phyloP scores from a whole-genome alignment of 1,140 invertebrate species.

The Nasonia giraulti region DNA sequence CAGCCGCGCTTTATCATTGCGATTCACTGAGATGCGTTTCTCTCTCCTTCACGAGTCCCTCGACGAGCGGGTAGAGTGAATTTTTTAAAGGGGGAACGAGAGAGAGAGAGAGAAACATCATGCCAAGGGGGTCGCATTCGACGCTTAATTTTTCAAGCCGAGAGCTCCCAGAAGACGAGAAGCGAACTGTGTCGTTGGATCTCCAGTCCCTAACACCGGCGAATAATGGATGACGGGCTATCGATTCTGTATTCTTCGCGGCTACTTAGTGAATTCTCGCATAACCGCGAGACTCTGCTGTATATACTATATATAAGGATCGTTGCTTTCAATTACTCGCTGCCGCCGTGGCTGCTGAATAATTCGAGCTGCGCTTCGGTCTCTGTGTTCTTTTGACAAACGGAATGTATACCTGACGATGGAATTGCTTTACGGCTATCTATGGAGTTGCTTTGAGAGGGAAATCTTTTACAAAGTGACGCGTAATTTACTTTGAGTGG shows the following conservation, averaged over 20 bases:
- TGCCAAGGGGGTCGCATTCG: neutral
- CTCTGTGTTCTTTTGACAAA: neutral
- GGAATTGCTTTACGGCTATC: neutral
- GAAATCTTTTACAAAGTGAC: too few relatives aligned
- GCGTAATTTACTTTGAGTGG: too few relatives aligned
- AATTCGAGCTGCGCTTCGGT: neutral
- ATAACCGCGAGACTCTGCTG: neutral
- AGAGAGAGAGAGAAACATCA: neutral
- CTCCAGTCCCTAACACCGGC: neutral
- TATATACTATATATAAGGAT: neutral
- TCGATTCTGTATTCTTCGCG: neutral
- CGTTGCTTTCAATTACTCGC: neutral
- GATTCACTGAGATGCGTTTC: neutral
- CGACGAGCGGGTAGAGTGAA: neutral
- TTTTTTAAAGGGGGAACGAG: neutral
- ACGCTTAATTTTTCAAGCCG: slow-evolving; percentile 28
- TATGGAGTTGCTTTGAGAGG: neutral
- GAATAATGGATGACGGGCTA: slow-evolving; percentile 11
- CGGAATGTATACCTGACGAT: neutral
- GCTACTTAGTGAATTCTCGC: neutral
- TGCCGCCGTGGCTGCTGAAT: too few relatives aligned
- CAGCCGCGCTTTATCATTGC: neutral
- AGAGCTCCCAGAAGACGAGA: neutral
- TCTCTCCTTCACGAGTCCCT: neutral
- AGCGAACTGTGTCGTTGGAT: neutral